These are phyloP conservation scores for Platerodrilus igneus DNA, from an alignment of 2,888 invertebrate genomes.

Conservation along the genomic window DNA sequence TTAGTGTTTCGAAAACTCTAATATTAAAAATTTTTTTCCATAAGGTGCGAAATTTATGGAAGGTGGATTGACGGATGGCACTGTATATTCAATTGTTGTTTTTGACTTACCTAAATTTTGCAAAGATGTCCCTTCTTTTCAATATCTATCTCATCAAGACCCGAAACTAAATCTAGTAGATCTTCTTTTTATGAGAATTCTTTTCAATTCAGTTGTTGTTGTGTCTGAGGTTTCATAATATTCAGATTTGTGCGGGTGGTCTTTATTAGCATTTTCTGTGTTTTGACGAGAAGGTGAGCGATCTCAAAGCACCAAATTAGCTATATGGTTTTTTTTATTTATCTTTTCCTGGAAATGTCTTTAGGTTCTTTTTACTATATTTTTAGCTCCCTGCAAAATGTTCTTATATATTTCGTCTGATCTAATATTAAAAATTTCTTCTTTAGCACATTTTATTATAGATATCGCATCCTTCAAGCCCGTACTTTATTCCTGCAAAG, in stretches of 20 bases:
- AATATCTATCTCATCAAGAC: constrained; percentile 19
- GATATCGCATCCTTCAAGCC: constrained; percentile 21
- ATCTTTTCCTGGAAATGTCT: constrained; percentile 15
- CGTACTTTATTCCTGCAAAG: constrained; percentile 20
- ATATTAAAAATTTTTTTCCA: too few relatives aligned
- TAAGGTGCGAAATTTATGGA: too few relatives aligned
- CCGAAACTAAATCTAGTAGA: constrained; percentile 16
- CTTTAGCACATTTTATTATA: constrained; percentile 20
- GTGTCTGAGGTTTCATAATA: constrained; percentile 21
- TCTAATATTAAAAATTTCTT: constrained; percentile 16
- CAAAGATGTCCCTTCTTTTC: constrained; percentile 18
- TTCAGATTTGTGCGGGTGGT: constrained; percentile 17
- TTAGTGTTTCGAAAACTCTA: too few relatives aligned
- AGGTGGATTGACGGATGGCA: too few relatives aligned
- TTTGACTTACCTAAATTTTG: too few relatives aligned
- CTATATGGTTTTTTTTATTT: constrained; percentile 16
- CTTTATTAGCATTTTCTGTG: constrained; percentile 15
- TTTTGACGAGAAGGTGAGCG: constrained; percentile 16
- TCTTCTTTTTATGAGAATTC: constrained; percentile 19
- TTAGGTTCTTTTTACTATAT: constrained; percentile 13
- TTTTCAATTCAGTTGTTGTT: constrained; percentile 19
- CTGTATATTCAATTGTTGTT: too few relatives aligned
- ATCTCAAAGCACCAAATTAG: constrained; percentile 14
- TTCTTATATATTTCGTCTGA: constrained; percentile 18
- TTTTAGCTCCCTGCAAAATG: constrained; percentile 20